Percentiles rank a stretch among this genome's conserved stretches.
These are phyloP conservation scores for Naja naja DNA, from an alignment of 2,113 vertebrate species.

Conservation along the genomic window DNA sequence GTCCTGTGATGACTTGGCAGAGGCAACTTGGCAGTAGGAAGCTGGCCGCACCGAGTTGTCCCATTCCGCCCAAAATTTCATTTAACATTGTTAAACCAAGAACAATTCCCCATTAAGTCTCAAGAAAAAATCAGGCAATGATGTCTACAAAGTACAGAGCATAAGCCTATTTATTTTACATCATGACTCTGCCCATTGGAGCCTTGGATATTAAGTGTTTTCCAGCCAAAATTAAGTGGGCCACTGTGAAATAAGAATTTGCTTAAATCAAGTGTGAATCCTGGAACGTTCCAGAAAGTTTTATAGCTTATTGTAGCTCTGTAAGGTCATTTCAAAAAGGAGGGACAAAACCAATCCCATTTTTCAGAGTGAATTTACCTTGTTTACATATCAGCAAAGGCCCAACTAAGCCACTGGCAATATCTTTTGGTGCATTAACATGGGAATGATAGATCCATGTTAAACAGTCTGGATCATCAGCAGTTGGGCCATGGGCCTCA, in stretches of 20 bases:
- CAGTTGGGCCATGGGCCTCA: slow-evolving; percentile 72
- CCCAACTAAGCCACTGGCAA: slow-evolving; percentile 75
- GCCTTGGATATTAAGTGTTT: background rate
- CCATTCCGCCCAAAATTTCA: background rate
- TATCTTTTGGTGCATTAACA: slow-evolving; percentile 75
- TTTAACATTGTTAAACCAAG: background rate
- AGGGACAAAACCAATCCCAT: background rate
- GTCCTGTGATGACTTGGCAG: background rate
- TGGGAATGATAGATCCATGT: slow-evolving; percentile 81
- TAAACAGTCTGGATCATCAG: slow-evolving; percentile 73
- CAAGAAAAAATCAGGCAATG: background rate
- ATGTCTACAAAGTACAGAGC: background rate
- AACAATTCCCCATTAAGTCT: background rate
- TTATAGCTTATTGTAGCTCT: too few relatives aligned
- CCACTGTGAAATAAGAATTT: background rate
- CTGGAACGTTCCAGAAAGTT: background rate
- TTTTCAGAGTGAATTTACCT: slow-evolving; percentile 51
- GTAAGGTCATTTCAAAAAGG: background rate
- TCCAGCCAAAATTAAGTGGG: background rate
- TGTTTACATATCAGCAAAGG: slow-evolving; percentile 74
- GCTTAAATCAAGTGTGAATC: background rate
- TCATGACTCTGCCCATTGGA: background rate
- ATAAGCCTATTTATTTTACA: background rate
- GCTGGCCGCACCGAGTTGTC: background rate
- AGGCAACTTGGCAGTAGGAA: background rate